phyloP scores from a whole-genome alignment of 2,797 vertebrate genomes.

The Microtus agrestis region DNA sequence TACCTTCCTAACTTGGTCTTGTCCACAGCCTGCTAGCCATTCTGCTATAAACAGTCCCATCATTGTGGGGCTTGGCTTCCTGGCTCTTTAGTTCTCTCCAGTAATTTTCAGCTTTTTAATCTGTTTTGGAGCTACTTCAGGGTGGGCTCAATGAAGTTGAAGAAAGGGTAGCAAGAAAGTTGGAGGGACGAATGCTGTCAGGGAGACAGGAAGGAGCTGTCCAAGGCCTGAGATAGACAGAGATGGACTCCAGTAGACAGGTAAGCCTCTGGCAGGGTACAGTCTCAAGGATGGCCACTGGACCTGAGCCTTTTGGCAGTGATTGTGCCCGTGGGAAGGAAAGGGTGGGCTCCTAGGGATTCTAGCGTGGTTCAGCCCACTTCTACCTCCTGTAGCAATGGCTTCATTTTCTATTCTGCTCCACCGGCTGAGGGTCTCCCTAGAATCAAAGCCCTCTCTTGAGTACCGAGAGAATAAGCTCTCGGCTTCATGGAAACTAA shows the following conservation, averaged over 20 bases:
- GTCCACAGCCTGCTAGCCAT: not conserved
- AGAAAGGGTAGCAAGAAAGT: accelerated
- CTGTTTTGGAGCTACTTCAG: not conserved
- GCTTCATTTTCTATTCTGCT: not conserved
- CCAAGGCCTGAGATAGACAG: accelerated
- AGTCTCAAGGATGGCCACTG: not conserved
- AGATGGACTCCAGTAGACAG: accelerated
- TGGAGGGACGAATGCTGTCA: not conserved
- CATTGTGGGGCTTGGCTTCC: not conserved
- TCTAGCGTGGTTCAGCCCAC: not conserved
- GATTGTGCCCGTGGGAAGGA: not conserved
- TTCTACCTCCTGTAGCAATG: accelerated
- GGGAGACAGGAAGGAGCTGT: not conserved
- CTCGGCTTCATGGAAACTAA: not conserved
- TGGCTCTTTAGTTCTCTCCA: not conserved
- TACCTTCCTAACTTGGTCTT: not conserved
- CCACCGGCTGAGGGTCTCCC: not conserved
- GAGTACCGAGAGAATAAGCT: not conserved
- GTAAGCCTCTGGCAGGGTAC: too few species aligned
- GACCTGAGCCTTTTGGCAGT: not conserved
- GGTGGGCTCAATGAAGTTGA: accelerated
- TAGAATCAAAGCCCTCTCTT: not conserved
- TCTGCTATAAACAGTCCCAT: not conserved
- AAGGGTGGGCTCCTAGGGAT: not conserved
- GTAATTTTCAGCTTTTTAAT: constrained; percentile 52